phyloP scores from a whole-genome alignment of 2,797 vertebrate species.

The Acipenser transmontanus region DNA sequence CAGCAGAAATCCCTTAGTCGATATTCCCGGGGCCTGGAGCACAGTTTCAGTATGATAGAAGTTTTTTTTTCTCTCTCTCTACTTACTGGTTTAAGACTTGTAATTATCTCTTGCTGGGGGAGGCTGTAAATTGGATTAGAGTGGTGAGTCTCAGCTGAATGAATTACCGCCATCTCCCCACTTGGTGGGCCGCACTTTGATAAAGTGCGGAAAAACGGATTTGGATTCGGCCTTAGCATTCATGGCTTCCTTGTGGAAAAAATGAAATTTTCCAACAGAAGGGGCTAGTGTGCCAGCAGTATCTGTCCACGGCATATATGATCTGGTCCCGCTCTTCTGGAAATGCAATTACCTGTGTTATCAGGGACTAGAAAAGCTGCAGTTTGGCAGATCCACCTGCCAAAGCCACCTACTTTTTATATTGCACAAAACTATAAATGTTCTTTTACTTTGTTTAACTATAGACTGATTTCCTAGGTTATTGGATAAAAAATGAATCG shows the following conservation, averaged over 20 bases:
- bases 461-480: slow-evolving; percentile 31
- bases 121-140: slow-evolving; percentile 92
- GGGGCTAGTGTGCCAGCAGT: slow-evolving; percentile 78
- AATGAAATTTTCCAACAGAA: slow-evolving; percentile 87
- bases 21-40: slow-evolving; percentile 61
- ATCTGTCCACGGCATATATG: slow-evolving; percentile 80
- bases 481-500: slow-evolving; percentile 22
- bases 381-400: slow-evolving; percentile 74
- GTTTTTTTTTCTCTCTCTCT: slow-evolving; percentile 55
- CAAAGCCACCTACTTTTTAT: slow-evolving; percentile 48
- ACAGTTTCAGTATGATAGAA: slow-evolving; percentile 56
- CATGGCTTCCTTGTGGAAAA: slow-evolving; percentile 87
- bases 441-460: slow-evolving; percentile 33
- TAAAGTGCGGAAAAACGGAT: slow-evolving; percentile 82
- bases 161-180: slow-evolving; percentile 85
- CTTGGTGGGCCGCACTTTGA: slow-evolving; percentile 84
- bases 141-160: slow-evolving; percentile 83
- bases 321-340: slow-evolving; percentile 84
- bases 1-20: slow-evolving; percentile 59
- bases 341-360: slow-evolving; percentile 84
- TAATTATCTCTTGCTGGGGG: slow-evolving; percentile 87
- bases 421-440: slow-evolving; percentile 28
- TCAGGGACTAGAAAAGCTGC: slow-evolving; percentile 68
- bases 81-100: slow-evolving; percentile 80
- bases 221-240: slow-evolving; percentile 84